A percentile compares a stretch with the other conserved stretches of the same genome.
These are phyloP conservation scores for Nemapogon koenigi DNA, from an alignment of 2,888 invertebrate genomes.

Conservation along the genomic window DNA sequence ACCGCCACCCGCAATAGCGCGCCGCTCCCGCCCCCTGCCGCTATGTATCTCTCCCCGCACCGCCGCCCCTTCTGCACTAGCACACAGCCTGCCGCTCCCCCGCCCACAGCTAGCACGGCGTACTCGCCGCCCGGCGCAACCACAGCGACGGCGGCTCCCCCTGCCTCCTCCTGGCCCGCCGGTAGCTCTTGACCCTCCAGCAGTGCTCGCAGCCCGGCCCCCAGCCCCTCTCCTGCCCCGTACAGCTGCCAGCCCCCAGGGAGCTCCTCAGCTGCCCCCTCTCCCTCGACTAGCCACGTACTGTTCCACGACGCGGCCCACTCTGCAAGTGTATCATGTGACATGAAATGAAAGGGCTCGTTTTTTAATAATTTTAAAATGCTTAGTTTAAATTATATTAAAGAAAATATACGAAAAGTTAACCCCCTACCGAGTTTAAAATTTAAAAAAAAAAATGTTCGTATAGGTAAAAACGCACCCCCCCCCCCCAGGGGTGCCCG, in stretches of 20 bases:
- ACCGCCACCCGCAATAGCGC: conserved; percentile 67
- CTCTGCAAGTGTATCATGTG: too few relatives aligned
- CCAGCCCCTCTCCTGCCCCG: conserved; percentile 17
- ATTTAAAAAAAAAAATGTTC: too few relatives aligned
- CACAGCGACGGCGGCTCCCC: neutral
- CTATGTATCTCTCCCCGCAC: conserved; percentile 62
- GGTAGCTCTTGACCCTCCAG: neutral
- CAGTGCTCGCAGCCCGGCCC: neutral
- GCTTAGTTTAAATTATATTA: too few relatives aligned
- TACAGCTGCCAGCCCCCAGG: conserved; percentile 28
- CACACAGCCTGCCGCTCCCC: conserved; percentile 8
- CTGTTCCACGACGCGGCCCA: conserved; percentile 20
- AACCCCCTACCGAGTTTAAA: too few relatives aligned
- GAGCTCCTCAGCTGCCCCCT: conserved; percentile 2
- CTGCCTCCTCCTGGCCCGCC: neutral
- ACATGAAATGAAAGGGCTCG: too few relatives aligned
- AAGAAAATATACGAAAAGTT: too few relatives aligned
- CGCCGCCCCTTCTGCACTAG: conserved; percentile 20
- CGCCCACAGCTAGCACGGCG: neutral
- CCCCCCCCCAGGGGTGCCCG: too few relatives aligned
- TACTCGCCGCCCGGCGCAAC: neutral
- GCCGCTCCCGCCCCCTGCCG: conserved; percentile 67
- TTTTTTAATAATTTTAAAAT: too few relatives aligned
- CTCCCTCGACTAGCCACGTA: conserved; percentile 9
- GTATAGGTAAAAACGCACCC: too few relatives aligned